Evolutionary conservation across 2,888 invertebrate genomes (phyloP).

Genomic region (Melipona beecheii): DNA sequence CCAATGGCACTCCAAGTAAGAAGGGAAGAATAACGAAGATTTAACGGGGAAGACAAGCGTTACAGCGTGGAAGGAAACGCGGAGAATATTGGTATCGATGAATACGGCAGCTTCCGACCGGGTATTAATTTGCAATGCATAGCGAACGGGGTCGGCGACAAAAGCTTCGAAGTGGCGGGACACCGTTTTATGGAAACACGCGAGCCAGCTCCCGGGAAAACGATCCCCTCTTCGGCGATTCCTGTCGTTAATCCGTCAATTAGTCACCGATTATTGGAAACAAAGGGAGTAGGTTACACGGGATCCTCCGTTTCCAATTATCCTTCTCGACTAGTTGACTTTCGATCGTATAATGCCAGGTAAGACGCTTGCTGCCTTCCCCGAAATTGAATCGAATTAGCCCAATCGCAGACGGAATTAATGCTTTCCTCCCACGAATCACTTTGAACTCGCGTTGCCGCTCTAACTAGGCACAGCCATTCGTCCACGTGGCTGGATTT

Average conservation of each 20-base stretch:
- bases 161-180: background rate
- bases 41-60: background rate
- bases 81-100: slow-evolving; percentile 3
- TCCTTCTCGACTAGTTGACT: slow-evolving; percentile 21
- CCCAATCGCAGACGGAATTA: slow-evolving; percentile 26
- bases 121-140: slow-evolving; percentile 51
- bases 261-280: slow-evolving; percentile 45
- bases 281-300: slow-evolving; percentile 3
- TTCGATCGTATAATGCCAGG: slow-evolving; percentile 9
- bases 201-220: slow-evolving; percentile 8
- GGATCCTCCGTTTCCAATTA: background rate
- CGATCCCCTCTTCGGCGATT: slow-evolving; percentile 22
- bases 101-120: background rate
- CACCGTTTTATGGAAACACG: slow-evolving; percentile 30
- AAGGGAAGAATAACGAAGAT: background rate
- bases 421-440: background rate
- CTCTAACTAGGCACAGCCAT: background rate
- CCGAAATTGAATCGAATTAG: slow-evolving; percentile 28
- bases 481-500: too few relatives aligned
- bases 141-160: background rate
- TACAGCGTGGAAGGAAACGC: background rate
- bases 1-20: background rate
- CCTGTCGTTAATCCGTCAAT: slow-evolving; percentile 42
- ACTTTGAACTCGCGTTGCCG: background rate
- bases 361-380: slow-evolving; percentile 31